phyloP scores from a whole-genome alignment of 1,140 invertebrate species.

The Myzus persicae region DNA sequence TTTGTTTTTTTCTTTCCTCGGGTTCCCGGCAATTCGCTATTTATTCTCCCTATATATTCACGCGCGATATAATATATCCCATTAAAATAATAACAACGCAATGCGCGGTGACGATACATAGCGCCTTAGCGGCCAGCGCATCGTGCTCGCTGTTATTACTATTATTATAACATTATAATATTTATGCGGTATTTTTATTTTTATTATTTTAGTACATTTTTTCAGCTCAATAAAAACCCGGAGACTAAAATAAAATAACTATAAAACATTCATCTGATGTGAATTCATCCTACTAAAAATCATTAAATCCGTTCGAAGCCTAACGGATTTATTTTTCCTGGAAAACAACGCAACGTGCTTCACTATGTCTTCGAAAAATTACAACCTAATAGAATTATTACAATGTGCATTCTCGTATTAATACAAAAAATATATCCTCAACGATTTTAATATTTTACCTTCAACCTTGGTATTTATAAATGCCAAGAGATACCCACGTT shows the following conservation, averaged over 20 bases:
- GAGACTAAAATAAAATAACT: neutral
- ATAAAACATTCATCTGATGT: neutral
- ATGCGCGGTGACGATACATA: neutral
- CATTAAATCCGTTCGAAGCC: neutral
- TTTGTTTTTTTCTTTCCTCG: neutral
- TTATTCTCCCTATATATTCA: neutral
- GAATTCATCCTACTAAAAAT: neutral
- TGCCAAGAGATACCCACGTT: too few species aligned
- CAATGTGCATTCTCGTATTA: neutral
- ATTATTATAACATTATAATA: neutral
- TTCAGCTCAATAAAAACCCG: neutral
- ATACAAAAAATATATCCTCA: neutral
- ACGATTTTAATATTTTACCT: too few species aligned
- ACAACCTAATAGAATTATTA: neutral
- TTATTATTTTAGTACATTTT: neutral
- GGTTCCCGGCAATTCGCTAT: neutral
- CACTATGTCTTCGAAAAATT: neutral
- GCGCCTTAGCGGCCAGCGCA: neutral
- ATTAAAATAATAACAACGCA: neutral
- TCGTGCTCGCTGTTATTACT: neutral
- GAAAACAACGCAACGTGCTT: neutral
- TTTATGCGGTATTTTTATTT: neutral
- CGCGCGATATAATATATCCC: neutral
- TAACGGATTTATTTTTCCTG: too few species aligned
- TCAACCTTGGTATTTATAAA: too few species aligned